A percentile compares a stretch with the other conserved stretches of the same genome.
Evolutionary conservation across 2,888 invertebrate species (phyloP).

Genomic region (Ormyrus nitidulus): DNA sequence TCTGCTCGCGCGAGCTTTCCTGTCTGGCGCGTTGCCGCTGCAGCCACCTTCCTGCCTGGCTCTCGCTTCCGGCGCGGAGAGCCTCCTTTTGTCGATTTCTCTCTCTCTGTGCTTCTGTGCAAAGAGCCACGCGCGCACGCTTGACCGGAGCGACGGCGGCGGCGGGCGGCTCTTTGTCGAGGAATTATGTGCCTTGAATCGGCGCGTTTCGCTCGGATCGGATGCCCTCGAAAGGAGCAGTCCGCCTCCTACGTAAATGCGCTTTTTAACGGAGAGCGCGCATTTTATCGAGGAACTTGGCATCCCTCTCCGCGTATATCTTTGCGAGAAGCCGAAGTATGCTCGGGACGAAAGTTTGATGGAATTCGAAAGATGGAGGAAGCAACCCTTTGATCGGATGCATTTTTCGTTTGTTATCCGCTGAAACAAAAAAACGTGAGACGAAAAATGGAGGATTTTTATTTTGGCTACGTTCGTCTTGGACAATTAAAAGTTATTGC

Average conservation of each 20-base stretch:
- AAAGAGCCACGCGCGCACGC: not conserved
- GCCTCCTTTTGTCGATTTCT: not conserved
- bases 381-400: not conserved
- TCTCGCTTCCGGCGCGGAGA: not conserved
- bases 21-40: not conserved
- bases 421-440: no score
- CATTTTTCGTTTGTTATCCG: no score
- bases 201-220: no score
- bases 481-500: no score
- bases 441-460: no score
- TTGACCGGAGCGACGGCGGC: no score
- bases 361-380: not conserved
- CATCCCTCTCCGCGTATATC: no score
- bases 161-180: no score
- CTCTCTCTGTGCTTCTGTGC: constrained; percentile 19
- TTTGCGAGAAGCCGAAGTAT: no score
- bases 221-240: no score
- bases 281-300: not conserved
- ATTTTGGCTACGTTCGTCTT: no score
- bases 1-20: constrained; percentile 21
- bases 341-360: not conserved
- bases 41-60: constrained; percentile 18
- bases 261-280: not conserved
- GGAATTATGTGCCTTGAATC: no score
- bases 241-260: not conserved